These are phyloP conservation scores for Pollicipes pollicipes DNA, from an alignment of 1,140 invertebrate genomes.

Conservation along the genomic window DNA sequence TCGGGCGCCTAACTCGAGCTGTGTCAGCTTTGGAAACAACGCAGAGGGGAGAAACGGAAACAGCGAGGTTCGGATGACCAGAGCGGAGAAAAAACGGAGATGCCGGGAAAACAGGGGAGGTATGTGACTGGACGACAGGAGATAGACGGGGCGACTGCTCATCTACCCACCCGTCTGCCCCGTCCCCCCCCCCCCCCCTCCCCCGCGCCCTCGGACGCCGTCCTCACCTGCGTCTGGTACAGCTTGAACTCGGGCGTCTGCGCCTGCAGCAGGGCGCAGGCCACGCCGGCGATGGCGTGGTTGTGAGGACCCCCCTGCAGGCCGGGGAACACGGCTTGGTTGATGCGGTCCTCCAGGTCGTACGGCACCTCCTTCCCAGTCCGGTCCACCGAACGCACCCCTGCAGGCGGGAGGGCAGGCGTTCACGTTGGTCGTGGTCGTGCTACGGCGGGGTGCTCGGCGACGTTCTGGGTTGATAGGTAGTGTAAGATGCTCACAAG, in stretches of 20 bases:
- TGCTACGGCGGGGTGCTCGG: not conserved
- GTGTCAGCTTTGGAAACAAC: too few species aligned
- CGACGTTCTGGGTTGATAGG: not conserved
- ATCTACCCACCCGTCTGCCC: too few species aligned
- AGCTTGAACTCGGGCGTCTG: constrained; percentile 55
- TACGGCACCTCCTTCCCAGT: constrained; percentile 61
- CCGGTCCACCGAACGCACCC: constrained; percentile 43
- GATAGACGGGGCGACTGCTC: too few species aligned
- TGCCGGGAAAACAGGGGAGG: too few species aligned
- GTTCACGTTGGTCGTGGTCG: not conserved
- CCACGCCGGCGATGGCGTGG: constrained; percentile 73
- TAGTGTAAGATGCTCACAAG: not conserved
- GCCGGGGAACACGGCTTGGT: constrained; percentile 84
- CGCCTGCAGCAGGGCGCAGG: constrained; percentile 76
- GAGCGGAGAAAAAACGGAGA: too few species aligned
- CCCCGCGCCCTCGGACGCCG: too few species aligned
- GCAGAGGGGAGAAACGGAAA: too few species aligned
- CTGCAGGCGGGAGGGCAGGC: constrained; percentile 10
- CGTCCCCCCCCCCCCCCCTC: too few species aligned
- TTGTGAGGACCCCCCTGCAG: constrained; percentile 89
- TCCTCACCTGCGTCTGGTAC: constrained; percentile 72
- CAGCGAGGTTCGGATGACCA: too few species aligned
- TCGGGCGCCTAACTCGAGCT: too few species aligned
- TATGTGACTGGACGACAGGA: too few species aligned
- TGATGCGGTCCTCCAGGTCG: constrained; percentile 70